A percentile compares a stretch with the other conserved stretches of the same genome.
Conservation (phyloP, 2,113 vertebrate species). For the Corvus cornix region DNA sequence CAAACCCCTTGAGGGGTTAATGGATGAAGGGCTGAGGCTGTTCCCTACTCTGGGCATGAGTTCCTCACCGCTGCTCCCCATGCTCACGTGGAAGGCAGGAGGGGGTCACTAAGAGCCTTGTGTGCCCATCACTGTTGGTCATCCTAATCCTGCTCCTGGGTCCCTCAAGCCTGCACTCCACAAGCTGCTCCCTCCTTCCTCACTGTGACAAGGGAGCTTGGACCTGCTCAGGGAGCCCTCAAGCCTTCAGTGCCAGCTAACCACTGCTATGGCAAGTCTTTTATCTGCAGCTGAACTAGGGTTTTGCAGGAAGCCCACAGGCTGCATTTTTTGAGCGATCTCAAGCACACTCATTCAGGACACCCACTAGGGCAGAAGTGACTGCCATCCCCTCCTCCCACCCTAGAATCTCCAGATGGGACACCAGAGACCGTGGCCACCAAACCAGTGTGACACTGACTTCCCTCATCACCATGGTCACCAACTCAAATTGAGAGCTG, state of each 20-base stretch:
- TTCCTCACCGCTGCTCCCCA: background rate
- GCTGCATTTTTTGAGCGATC: background rate
- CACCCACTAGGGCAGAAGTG: background rate
- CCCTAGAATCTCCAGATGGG: background rate
- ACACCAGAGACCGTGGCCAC: background rate
- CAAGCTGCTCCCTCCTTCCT: background rate
- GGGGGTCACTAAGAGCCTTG: background rate
- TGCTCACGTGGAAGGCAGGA: background rate
- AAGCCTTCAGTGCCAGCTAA: background rate
- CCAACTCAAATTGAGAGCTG: background rate
- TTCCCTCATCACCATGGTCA: conserved; percentile 14
- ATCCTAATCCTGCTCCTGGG: background rate
- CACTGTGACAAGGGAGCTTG: background rate
- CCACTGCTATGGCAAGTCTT: background rate
- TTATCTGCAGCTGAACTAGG: background rate
- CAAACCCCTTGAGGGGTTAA: background rate
- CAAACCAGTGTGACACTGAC: background rate
- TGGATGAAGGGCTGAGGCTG: background rate
- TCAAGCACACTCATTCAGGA: background rate
- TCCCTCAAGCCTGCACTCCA: background rate
- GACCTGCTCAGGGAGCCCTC: background rate
- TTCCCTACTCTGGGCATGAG: background rate
- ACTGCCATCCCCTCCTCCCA: background rate
- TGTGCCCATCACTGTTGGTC: background rate
- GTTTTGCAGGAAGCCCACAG: background rate